phyloP scores from a whole-genome alignment of 2,888 invertebrate species.

The Pycnomerus fuliginosus region DNA sequence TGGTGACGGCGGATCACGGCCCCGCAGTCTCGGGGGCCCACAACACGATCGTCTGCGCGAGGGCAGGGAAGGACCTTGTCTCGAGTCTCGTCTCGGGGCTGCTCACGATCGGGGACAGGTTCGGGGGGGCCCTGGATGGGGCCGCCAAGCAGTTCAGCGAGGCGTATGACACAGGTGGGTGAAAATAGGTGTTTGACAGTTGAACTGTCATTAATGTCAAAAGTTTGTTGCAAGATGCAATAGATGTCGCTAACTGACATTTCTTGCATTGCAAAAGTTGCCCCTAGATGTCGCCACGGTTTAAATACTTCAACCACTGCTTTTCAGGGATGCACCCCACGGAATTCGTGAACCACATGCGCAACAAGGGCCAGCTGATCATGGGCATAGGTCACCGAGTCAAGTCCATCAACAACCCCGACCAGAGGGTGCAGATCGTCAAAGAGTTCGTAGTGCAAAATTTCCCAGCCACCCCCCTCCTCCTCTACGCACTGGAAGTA shows the following conservation, averaged over 20 bases:
- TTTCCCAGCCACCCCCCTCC: slow-evolving; percentile 92
- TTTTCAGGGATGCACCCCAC: slow-evolving; percentile 77
- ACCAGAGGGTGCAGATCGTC: slow-evolving; percentile 95
- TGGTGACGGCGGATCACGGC: slow-evolving; percentile 98
- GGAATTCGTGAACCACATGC: slow-evolving; percentile 97
- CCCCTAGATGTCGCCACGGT: too few relatives aligned
- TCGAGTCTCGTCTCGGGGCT: slow-evolving; percentile 95
- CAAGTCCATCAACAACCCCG: slow-evolving; percentile 96
- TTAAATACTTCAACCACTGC: too few relatives aligned
- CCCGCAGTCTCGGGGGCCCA: slow-evolving; percentile 99
- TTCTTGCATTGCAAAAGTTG: too few relatives aligned
- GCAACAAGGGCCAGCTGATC: slow-evolving; percentile 95
- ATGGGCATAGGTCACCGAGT: slow-evolving; percentile 98
- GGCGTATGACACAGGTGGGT: slow-evolving; percentile 82
- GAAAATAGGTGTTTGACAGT: too few relatives aligned
- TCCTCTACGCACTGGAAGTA: slow-evolving; percentile 94
- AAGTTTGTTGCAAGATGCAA: not conserved
- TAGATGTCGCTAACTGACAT: too few relatives aligned
- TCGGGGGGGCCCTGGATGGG: slow-evolving; percentile 98
- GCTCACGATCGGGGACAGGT: slow-evolving; percentile 96
- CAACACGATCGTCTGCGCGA: slow-evolving; percentile 96
- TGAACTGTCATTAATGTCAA: not conserved
- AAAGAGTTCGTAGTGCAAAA: slow-evolving; percentile 93
- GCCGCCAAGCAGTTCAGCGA: slow-evolving; percentile 97
- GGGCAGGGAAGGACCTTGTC: slow-evolving; percentile 98